phyloP scores from a whole-genome alignment of 1,140 invertebrate genomes.

The Glossosoma conforme region DNA sequence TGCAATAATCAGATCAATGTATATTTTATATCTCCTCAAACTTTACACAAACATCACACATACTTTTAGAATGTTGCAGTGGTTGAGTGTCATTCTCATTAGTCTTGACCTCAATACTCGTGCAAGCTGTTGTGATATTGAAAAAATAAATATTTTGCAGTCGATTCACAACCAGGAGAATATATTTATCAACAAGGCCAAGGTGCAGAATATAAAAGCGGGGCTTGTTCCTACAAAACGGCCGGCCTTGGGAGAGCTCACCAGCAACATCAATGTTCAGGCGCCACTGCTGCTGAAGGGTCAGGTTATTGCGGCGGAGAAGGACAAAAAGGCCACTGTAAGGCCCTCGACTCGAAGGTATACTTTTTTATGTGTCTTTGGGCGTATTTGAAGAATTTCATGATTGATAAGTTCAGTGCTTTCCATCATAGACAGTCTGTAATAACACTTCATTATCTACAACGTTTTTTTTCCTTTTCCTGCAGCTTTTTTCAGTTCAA shows the following conservation, averaged over 20 bases:
- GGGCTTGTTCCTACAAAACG: conserved; percentile 14
- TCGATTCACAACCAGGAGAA: conserved; percentile 19
- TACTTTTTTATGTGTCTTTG: not conserved
- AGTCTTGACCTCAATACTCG: no score
- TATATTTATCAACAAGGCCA: conserved; percentile 18
- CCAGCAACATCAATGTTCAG: conserved; percentile 12
- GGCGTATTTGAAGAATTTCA: no score
- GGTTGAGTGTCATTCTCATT: no score
- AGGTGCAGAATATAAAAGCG: not conserved
- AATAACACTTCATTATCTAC: no score
- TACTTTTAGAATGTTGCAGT: no score
- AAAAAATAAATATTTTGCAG: conserved; percentile 6
- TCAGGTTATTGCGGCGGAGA: conserved; percentile 3
- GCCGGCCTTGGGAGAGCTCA: conserved; percentile 19
- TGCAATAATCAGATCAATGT: no score
- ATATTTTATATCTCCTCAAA: no score
- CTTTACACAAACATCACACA: no score
- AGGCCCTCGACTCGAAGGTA: conserved; percentile 19
- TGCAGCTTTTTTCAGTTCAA: no score
- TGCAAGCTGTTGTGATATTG: no score
- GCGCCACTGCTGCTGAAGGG: not conserved
- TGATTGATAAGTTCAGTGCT: not conserved
- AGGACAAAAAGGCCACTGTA: not conserved
- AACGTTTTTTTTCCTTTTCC: no score
- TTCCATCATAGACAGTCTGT: not conserved